Conservation (phyloP, 2,113 vertebrate genomes). For the Aegithalos caudatus region DNA sequence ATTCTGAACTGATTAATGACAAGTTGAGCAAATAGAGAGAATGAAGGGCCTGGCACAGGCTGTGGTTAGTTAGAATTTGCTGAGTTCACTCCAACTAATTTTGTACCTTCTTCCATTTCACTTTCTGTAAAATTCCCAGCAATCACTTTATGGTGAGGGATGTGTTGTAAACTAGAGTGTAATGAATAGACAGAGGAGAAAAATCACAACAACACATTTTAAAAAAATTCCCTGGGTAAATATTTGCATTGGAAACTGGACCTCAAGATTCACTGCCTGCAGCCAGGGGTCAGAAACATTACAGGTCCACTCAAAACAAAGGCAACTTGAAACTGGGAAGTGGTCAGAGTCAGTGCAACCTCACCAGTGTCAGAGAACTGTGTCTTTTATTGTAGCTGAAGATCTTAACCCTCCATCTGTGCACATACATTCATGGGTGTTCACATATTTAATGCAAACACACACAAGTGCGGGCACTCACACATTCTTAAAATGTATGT, state of each 20-base stretch:
- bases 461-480: neutral
- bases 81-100: neutral
- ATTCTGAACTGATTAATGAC: conserved; percentile 12
- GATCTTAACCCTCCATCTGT: neutral
- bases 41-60: neutral
- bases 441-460: neutral
- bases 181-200: neutral
- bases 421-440: neutral
- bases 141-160: neutral
- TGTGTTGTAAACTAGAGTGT: neutral
- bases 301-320: neutral
- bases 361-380: neutral
- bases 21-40: neutral
- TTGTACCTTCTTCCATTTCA: neutral
- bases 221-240: conserved; percentile 6
- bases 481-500: neutral
- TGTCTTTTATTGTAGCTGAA: neutral
- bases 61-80: neutral
- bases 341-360: neutral
- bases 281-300: neutral
- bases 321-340: neutral
- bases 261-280: neutral
- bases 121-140: neutral
- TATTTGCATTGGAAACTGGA: neutral
- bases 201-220: neutral